A percentile compares a stretch with the other conserved stretches of the same genome.
These are phyloP conservation scores for Sturnira hondurensis DNA, from an alignment of 2,113 vertebrate genomes.

Conservation along the genomic window DNA sequence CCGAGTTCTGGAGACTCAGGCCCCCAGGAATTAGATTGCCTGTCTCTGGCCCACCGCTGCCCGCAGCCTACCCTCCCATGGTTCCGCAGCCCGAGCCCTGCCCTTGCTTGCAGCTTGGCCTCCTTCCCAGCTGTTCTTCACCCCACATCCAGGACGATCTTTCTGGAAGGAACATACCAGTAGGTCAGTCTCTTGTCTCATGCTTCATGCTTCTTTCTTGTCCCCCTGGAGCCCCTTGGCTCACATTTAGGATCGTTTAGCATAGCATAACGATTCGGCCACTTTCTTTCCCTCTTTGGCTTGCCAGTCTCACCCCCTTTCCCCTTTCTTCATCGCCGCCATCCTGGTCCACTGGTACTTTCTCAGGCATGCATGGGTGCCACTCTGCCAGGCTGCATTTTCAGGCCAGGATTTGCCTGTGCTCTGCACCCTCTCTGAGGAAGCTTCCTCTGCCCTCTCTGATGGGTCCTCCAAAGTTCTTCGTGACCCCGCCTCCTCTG, in stretches of 20 bases:
- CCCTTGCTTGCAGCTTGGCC: background rate
- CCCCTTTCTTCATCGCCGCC: background rate
- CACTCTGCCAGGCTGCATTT: fast-evolving
- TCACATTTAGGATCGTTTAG: background rate
- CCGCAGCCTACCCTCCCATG: background rate
- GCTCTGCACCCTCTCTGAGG: background rate
- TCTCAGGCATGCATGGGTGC: fast-evolving
- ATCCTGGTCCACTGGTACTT: background rate
- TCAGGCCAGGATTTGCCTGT: background rate
- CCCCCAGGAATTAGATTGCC: background rate
- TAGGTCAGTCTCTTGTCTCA: background rate
- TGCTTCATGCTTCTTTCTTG: background rate
- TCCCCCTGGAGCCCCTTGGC: background rate
- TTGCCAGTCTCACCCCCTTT: background rate
- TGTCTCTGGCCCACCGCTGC: background rate
- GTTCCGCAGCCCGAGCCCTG: background rate
- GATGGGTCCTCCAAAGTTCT: background rate
- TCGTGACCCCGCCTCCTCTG: background rate
- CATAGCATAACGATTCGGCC: background rate
- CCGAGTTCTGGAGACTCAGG: background rate
- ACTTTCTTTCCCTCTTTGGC: background rate
- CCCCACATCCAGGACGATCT: background rate
- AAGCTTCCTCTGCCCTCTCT: background rate
- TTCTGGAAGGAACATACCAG: background rate
- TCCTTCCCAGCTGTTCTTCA: background rate